Percentiles rank a stretch among this genome's conserved stretches.
Conservation (phyloP, 2,797 vertebrate species). For the Brachyalestes nurse region DNA sequence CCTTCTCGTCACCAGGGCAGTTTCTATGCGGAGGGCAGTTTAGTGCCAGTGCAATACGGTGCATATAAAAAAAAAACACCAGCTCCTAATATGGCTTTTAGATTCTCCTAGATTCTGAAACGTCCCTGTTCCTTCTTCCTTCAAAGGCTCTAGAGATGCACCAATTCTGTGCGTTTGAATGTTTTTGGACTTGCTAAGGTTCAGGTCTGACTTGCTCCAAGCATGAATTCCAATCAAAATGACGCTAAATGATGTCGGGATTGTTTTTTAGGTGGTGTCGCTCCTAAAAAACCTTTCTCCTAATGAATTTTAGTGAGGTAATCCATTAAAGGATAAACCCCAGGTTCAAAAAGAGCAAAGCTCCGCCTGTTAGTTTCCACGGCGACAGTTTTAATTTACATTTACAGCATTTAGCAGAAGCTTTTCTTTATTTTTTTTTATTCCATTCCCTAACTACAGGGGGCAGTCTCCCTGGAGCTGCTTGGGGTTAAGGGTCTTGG, state of each 20-base stretch:
- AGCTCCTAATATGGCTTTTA: conserved; percentile 38
- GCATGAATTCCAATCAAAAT: not conserved
- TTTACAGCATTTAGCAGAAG: not conserved
- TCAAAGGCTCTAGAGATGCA: not conserved
- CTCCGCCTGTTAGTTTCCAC: no score
- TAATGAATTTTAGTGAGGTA: not conserved
- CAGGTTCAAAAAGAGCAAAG: not conserved
- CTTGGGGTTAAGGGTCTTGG: no score
- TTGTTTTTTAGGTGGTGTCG: not conserved
- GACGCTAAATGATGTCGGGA: not conserved
- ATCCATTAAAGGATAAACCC: not conserved
- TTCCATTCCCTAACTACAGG: no score
- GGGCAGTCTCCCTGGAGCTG: no score
- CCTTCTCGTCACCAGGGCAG: not conserved
- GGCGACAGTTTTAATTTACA: no score
- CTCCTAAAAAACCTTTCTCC: not conserved
- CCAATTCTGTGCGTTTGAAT: not conserved
- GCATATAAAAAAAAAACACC: conserved; percentile 14
- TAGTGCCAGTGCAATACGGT: not conserved
- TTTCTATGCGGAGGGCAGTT: not conserved
- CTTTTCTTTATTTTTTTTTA: no score
- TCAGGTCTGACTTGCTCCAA: not conserved
- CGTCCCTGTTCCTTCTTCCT: not conserved
- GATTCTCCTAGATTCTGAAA: conserved; percentile 12
- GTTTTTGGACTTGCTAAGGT: not conserved